Base-by-base conservation (phyloP, 2,797 vertebrate genomes). In the Eupleurogrammus muticus region DNA sequence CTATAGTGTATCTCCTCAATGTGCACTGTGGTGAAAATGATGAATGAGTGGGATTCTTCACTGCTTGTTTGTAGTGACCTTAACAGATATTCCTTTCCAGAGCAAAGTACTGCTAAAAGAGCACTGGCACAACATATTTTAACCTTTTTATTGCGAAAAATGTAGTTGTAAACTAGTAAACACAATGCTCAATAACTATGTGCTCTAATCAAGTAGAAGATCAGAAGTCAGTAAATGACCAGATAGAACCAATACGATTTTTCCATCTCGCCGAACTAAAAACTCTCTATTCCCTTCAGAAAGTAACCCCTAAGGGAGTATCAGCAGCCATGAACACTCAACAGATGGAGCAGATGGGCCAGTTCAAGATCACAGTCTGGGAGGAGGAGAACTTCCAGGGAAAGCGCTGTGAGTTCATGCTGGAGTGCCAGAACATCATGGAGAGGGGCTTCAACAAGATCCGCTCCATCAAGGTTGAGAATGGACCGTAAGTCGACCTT, bases 311-410 rank as follows among this genome's bases (percentile, higher is more conserved):
- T 11, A 79, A 87, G 87, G 88, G 79, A 90, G 80, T 88, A 86
- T 28, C 48, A 77, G 86, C 88, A 89, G 77, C 83, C 91, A 98
- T 97, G 96, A 97, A 95, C 90, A 95, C 95, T 85, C 95, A 96
- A 85, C 94, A 95, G 92, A 95, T 96, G 95, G 96, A 96, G 84
- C 96, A 96, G 87, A 92, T 95, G 84, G 96, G 95, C 74, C 95
- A 96, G 92, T 95, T 95, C 93, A 94, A 95, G 91, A 95, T 99
- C 92, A 98, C 96, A 0, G 94, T 98, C 53, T 97, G 97, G 95
- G 97, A 99, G 79, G 96, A 98, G 86, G 97, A 98, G 81, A 95
- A 96, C 93, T 98, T 98, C 95, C 97, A 98, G 93, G 98, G 98
- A 75, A 98, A 97, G 87, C 94, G 94, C 84, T 97, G 96, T 23